Base-by-base conservation (phyloP, 2,888 invertebrate genomes). In the Himalopsyche tibetana region DNA sequence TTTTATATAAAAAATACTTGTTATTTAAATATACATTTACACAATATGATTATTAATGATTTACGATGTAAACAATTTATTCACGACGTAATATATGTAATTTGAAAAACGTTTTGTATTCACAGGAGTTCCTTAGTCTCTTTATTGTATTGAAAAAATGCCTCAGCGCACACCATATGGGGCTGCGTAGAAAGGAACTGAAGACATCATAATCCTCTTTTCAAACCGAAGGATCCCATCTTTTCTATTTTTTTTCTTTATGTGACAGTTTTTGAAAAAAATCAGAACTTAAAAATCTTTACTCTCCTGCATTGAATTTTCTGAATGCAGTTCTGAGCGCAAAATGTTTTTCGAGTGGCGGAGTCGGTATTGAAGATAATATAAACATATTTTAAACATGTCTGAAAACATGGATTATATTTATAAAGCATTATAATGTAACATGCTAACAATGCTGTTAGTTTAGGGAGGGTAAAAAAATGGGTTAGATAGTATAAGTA, bases 141-240 rank as follows among this genome's bases (percentile, higher is more conserved):
- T 8, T 63, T 63, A 63, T 63, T 63, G 63, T 63, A 63, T 63
- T 5, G 15, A 63, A 28, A 63, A 15, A 63, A 63, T 63, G 15
- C 63, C 19, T 38, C 2, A 80, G 42, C 80, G 5, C 40, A 42
- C 63, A 63, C 84, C 84, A 84, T 84, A 84, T 80, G 84, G 84
- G 40, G n/a, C 63, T 19, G 9, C 28, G 9, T 19, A 63, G 63
- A 63, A 63, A 63, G 19, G n/a, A 19, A n/a, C 63, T 63, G 63
- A 81, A 84, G 84, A 86, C 87, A 85, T 87, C 83, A 85, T 87
- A 87, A 87, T 87, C 87, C 82, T 80, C 87, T 85, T 87, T 85
- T 40, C 80, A 51, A 55, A 55, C 80, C 74, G 28, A 82, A 84
- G 81, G 81, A 84, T 38, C 84, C 55, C 80, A 82, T 69, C 69